These are phyloP conservation scores for Eidolon helvum DNA, from an alignment of 2,113 vertebrate species.

Conservation along the genomic window DNA sequence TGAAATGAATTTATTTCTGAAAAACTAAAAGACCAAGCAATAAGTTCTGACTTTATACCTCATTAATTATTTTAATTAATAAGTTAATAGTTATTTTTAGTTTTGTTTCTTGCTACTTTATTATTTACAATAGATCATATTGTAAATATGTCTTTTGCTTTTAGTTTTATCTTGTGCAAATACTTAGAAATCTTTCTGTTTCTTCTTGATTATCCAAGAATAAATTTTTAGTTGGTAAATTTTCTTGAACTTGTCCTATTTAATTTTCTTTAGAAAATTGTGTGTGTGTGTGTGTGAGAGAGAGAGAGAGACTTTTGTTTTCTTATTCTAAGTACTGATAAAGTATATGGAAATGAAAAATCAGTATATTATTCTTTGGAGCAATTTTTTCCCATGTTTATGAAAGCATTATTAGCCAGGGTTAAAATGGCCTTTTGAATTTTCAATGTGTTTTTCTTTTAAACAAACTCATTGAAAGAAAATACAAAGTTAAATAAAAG, in stretches of 20 bases:
- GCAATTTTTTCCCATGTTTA: background rate
- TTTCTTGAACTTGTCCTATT: conserved; percentile 51
- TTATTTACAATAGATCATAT: too few species aligned
- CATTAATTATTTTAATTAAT: background rate
- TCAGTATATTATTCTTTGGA: background rate
- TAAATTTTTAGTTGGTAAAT: conserved; percentile 55
- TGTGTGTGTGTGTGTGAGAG: background rate
- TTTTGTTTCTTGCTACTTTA: background rate
- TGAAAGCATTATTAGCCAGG: background rate
- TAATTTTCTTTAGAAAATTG: conserved; percentile 29
- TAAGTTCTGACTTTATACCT: background rate
- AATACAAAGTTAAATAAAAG: conserved; percentile 15
- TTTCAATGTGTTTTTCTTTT: conserved; percentile 36
- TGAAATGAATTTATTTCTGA: background rate
- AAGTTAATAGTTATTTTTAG: conserved; percentile 31
- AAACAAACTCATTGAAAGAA: conserved; percentile 37
- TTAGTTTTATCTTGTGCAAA: conserved; percentile 46
- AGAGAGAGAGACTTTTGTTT: conserved; percentile 10
- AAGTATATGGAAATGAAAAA: conserved; percentile 42
- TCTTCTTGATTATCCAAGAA: conserved; percentile 51
- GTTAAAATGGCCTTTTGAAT: conserved; percentile 24
- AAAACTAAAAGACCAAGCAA: background rate
- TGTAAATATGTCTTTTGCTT: conserved; percentile 36
- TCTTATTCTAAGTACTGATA: conserved; percentile 10
- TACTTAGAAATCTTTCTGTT: conserved; percentile 47